phyloP scores from a whole-genome alignment of 1,140 invertebrate genomes.

The Geopemphigus sp. region DNA sequence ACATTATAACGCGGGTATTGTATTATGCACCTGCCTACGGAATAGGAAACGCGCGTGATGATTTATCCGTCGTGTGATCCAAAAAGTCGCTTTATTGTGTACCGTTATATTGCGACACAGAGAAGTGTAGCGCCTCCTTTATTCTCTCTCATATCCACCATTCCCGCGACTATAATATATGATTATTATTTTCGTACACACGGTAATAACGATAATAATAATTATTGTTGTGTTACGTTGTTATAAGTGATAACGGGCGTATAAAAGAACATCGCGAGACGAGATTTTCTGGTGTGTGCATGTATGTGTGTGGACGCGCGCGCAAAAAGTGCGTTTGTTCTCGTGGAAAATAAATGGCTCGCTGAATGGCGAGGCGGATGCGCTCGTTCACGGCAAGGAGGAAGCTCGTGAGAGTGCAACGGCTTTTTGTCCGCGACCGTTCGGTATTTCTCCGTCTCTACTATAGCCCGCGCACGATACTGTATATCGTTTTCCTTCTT shows the following conservation, averaged over 20 bases:
- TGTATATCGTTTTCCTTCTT: slow-evolving; percentile 38
- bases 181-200: neutral
- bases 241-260: no score
- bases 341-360: slow-evolving; percentile 37
- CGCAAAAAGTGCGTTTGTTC: slow-evolving; percentile 33
- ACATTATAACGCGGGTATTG: no score
- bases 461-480: neutral
- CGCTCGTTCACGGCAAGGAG: neutral
- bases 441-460: neutral
- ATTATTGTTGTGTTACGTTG: no score
- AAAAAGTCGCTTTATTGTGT: no score
- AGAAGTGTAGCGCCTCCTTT: neutral
- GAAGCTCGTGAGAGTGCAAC: neutral
- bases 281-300: no score
- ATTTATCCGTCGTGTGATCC: no score
- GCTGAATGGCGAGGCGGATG: neutral
- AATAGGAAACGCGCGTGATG: no score
- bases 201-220: no score
- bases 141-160: neutral
- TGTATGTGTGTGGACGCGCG: no score
- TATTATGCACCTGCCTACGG: no score
- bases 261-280: no score
- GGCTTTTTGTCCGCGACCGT: slow-evolving; percentile 29
- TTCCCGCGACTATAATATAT: neutral
- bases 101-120: neutral